These are phyloP conservation scores for Cygnus buccinator DNA, from an alignment of 2,113 vertebrate genomes.

Conservation along the genomic window DNA sequence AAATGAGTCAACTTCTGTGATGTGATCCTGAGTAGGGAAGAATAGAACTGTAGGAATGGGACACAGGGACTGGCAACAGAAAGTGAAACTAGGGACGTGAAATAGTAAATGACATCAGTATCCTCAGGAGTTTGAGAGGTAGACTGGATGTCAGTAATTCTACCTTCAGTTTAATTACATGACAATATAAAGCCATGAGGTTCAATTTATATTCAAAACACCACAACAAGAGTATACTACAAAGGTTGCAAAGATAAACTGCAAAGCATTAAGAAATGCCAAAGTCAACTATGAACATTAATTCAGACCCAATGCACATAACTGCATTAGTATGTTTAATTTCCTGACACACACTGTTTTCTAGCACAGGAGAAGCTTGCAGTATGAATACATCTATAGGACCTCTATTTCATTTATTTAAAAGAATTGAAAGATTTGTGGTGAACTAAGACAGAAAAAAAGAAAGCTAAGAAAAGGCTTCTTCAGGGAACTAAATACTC, in stretches of 20 bases:
- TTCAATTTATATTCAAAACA: constrained; percentile 4
- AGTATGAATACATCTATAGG: neutral
- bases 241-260: neutral
- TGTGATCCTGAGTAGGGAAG: too few species aligned
- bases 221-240: neutral
- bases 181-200: neutral
- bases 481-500: neutral
- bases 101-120: neutral
- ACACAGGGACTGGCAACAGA: neutral
- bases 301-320: neutral
- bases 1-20: too few species aligned
- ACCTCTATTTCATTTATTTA: neutral
- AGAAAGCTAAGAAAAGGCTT: neutral
- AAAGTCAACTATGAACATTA: neutral
- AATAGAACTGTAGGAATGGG: neutral
- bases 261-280: neutral
- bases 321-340: neutral
- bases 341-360: neutral
- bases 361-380: neutral
- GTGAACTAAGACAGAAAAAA: neutral
- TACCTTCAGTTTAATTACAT: neutral
- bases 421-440: neutral
- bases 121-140: neutral
- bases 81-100: neutral
- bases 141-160: neutral